Evolutionary conservation across 2,888 invertebrate species (phyloP).

Genomic region (Horisme vitalbata): DNA sequence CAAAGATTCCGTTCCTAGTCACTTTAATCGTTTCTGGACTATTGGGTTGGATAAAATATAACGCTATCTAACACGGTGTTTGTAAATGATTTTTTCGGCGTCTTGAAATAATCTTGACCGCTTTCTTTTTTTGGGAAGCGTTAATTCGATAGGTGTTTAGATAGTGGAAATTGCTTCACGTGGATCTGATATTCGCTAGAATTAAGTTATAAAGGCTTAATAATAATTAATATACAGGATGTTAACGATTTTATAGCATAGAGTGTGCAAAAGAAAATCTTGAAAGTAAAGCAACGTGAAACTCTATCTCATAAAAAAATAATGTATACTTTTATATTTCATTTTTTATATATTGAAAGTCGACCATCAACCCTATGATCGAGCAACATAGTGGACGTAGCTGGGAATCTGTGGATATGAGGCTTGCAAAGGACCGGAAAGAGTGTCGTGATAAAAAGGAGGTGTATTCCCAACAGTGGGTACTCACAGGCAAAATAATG

Average conservation of each 20-base stretch:
- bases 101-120: constrained; percentile 46
- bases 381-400: no score
- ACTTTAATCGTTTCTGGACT: constrained; percentile 43
- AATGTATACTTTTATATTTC: no score
- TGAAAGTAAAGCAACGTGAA: no score
- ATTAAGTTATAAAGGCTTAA: constrained; percentile 39
- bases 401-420: no score
- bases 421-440: no score
- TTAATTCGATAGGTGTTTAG: constrained; percentile 36
- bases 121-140: constrained; percentile 35
- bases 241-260: neutral
- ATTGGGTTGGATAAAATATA: constrained; percentile 42
- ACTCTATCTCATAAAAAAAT: no score
- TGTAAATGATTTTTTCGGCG: constrained; percentile 57
- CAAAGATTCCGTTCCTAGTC: constrained; percentile 25
- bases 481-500: no score
- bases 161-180: constrained; percentile 36
- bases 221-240: neutral
- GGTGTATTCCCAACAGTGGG: no score
- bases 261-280: no score
- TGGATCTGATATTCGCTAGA: constrained; percentile 42
- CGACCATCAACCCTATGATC: no score
- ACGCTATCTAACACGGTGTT: constrained; percentile 58
- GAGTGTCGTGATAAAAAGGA: no score
- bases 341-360: no score